A percentile compares a stretch with the other conserved stretches of the same genome.
Evolutionary conservation across 1,140 invertebrate genomes (phyloP).

Genomic region (Cephus cinctus): DNA sequence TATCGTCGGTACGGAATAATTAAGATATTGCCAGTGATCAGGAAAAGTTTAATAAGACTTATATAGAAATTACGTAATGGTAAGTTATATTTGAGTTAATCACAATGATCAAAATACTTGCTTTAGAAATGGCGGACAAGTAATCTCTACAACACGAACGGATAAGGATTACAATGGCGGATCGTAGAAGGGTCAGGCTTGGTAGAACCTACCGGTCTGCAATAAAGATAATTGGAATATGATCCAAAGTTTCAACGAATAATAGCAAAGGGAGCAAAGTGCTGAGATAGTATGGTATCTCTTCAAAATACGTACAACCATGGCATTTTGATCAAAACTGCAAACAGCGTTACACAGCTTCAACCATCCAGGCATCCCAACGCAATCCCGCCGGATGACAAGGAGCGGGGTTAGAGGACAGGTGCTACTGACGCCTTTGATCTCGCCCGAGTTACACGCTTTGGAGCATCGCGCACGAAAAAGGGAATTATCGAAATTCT

Average conservation of each 20-base stretch:
- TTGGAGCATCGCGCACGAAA: conserved; percentile 31
- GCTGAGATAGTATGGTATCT: too few species aligned
- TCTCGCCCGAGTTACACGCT: conserved; percentile 52
- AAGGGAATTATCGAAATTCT: conserved; percentile 46
- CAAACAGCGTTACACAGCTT: conserved; percentile 11
- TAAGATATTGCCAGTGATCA: too few species aligned
- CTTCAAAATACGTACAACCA: conserved; percentile 1
- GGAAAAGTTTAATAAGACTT: too few species aligned
- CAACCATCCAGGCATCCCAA: conserved; percentile 34
- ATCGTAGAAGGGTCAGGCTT: too few species aligned
- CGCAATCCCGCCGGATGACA: conserved; percentile 51
- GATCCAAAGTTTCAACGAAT: conserved; percentile 27
- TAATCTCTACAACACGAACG: too few species aligned
- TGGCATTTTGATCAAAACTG: background rate
- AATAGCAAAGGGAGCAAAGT: background rate
- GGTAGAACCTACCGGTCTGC: conserved; percentile 13
- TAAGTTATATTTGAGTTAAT: too few species aligned
- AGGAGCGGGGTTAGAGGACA: conserved; percentile 52
- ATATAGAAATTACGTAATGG: too few species aligned
- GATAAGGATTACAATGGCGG: too few species aligned
- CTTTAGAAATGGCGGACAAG: too few species aligned
- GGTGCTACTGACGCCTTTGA: conserved; percentile 59
- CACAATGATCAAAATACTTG: too few species aligned
- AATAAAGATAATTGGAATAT: conserved; percentile 53
- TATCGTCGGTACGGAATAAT: too few species aligned